Conservation (phyloP, 1,140 invertebrate species). For the Drosophila bocqueti region DNA sequence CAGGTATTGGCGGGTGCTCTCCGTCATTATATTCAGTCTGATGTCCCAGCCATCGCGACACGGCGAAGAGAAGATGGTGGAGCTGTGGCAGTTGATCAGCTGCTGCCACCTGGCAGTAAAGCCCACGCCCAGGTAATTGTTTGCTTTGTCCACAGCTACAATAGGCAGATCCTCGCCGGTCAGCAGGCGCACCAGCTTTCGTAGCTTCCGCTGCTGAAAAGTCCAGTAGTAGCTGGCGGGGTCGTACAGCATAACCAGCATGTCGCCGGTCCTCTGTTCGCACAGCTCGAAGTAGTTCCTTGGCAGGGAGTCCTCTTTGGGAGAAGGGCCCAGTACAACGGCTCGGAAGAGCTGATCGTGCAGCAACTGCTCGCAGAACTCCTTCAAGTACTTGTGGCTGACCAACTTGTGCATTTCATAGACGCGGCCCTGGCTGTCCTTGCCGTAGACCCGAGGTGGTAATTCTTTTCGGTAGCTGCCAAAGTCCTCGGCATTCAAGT, state of each 20-base stretch:
- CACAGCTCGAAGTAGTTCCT: conserved; percentile 39
- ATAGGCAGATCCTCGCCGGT: conserved; percentile 24
- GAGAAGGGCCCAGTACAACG: conserved; percentile 10
- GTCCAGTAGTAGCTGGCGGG: conserved; percentile 47
- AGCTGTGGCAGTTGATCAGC: conserved; percentile 22
- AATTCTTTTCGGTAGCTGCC: conserved; percentile 37
- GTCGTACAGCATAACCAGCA: conserved; percentile 51
- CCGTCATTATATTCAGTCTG: neutral
- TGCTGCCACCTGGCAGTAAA: conserved; percentile 12
- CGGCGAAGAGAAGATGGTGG: conserved; percentile 12
- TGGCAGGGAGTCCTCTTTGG: conserved; percentile 16
- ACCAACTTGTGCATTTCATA: conserved; percentile 60
- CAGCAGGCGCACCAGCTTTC: conserved; percentile 39
- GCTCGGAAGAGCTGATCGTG: conserved; percentile 41
- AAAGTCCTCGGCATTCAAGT: conserved; percentile 22
- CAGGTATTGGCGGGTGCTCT: conserved; percentile 37
- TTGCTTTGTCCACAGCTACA: conserved; percentile 44
- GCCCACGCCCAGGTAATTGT: conserved; percentile 49
- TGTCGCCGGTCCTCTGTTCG: conserved; percentile 19
- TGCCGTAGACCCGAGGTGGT: conserved; percentile 43
- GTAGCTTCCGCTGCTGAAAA: conserved; percentile 36
- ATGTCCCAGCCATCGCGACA: conserved; percentile 12
- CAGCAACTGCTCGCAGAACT: conserved; percentile 53
- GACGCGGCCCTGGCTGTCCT: conserved; percentile 17
- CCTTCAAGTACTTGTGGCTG: conserved; percentile 42